A percentile compares a stretch with the other conserved stretches of the same genome.
Evolutionary conservation across 2,888 invertebrate species (phyloP).

Genomic region (Plagodis pulveraria): DNA sequence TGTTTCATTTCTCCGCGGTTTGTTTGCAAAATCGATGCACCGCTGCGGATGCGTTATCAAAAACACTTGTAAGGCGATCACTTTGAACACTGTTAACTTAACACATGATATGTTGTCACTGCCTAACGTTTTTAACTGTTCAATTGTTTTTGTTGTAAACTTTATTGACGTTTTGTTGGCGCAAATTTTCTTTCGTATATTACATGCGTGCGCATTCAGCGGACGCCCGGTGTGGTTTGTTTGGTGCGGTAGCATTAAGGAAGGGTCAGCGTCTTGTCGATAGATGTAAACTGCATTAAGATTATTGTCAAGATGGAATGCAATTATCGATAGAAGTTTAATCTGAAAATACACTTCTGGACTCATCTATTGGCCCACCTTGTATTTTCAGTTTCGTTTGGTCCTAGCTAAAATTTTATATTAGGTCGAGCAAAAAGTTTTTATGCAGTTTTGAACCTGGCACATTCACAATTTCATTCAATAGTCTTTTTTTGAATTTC

Average conservation of each 20-base stretch:
- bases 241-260: conserved; percentile 1
- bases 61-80: conserved; percentile 22
- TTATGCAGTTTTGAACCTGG: no score
- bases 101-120: conserved; percentile 15
- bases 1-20: conserved; percentile 19
- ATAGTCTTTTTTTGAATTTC: no score
- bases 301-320: neutral
- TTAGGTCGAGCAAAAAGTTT: no score
- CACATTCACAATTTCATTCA: no score
- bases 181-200: conserved; percentile 11
- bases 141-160: conserved; percentile 24
- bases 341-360: no score
- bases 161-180: conserved; percentile 18
- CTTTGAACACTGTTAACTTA: conserved; percentile 3
- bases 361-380: no score
- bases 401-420: no score
- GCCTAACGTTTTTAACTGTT: conserved; percentile 24
- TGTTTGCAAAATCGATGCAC: conserved; percentile 31
- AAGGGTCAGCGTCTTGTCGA: conserved; percentile 6
- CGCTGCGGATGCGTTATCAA: conserved; percentile 19
- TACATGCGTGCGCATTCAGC: conserved; percentile 46
- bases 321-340: no score
- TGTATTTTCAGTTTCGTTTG: no score
- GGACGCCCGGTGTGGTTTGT: conserved; percentile 42
- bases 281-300: conserved; percentile 1